Conservation (phyloP, 2,113 vertebrate genomes). For the Seriola rivoliana region DNA sequence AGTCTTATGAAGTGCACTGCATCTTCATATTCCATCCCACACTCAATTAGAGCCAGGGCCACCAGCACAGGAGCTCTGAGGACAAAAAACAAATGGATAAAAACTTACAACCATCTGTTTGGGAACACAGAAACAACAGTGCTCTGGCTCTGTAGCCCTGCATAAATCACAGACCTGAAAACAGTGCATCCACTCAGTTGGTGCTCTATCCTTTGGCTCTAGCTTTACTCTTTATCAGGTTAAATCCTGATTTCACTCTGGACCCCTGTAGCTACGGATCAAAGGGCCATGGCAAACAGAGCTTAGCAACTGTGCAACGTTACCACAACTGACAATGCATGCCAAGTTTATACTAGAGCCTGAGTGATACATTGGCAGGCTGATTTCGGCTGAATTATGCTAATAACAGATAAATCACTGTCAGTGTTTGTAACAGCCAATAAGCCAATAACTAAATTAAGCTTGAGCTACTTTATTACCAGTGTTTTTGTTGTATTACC, state of each 20-base stretch:
- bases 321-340: not conserved
- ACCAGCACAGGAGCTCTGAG: conserved; percentile 96
- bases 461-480: no score
- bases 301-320: not conserved
- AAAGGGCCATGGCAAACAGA: not conserved
- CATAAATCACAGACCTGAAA: not conserved
- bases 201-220: not conserved
- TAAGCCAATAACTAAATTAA: no score
- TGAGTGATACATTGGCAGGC: no score
- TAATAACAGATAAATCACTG: no score
- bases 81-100: conserved; percentile 2
- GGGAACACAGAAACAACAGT: not conserved
- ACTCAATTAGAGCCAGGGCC: conserved; percentile 96
- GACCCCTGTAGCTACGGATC: not conserved
- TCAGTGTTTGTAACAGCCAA: no score
- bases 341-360: not conserved
- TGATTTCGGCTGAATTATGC: no score
- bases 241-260: no score
- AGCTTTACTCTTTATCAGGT: no score
- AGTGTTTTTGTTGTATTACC: no score
- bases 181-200: not conserved
- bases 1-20: conserved; percentile 98
- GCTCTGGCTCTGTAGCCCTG: not conserved
- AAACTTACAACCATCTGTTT: not conserved
- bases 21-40: conserved; percentile 99